These are phyloP conservation scores for Pteropus alecto DNA, from an alignment of 2,113 vertebrate species.

Conservation along the genomic window DNA sequence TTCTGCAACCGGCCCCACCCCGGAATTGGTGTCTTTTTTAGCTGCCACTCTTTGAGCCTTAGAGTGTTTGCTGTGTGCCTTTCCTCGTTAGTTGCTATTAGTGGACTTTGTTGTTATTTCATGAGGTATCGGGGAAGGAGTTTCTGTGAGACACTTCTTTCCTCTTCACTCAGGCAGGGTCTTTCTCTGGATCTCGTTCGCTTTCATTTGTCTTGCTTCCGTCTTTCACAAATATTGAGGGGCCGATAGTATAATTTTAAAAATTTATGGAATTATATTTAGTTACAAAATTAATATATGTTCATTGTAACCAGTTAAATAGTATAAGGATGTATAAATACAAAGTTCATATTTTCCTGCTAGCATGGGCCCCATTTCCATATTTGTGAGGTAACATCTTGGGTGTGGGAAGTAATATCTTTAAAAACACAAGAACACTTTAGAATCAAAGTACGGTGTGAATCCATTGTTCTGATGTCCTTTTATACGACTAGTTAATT, in stretches of 20 bases:
- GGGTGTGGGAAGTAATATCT: not conserved
- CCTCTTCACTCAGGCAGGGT: not conserved
- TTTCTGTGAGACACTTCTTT: not conserved
- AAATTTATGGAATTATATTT: not conserved
- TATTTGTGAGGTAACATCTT: not conserved
- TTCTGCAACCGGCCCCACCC: not conserved
- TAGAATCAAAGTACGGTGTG: not conserved
- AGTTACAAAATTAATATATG: not conserved
- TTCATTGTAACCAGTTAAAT: not conserved
- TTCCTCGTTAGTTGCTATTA: not conserved
- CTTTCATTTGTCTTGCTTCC: not conserved
- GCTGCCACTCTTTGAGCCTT: not conserved
- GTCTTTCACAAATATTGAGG: not conserved
- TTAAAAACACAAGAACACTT: constrained; percentile 30
- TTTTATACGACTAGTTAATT: not conserved
- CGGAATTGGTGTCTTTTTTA: not conserved
- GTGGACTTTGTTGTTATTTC: not conserved
- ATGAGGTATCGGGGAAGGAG: not conserved
- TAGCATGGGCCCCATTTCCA: not conserved
- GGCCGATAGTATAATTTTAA: not conserved
- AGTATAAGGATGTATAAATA: not conserved
- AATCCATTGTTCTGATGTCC: not conserved
- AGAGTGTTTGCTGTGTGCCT: not conserved
- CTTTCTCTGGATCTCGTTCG: not conserved
- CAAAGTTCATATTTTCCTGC: not conserved